These are phyloP conservation scores for Cygnus buccinator DNA, from an alignment of 2,113 vertebrate genomes.

Conservation along the genomic window DNA sequence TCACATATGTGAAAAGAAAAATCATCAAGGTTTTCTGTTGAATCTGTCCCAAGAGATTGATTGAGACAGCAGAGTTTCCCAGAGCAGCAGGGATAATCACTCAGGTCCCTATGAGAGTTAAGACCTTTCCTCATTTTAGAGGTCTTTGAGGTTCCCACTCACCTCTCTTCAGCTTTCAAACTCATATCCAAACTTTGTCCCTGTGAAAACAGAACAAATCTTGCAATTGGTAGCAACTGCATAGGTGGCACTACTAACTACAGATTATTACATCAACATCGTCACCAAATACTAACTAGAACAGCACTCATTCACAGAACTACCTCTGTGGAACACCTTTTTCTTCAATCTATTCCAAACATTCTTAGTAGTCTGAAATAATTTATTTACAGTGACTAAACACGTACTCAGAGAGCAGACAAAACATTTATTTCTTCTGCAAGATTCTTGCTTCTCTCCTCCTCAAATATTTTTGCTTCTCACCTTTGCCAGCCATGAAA, in stretches of 20 bases:
- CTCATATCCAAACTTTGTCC: conserved; percentile 64
- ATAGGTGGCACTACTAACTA: not conserved
- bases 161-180: conserved; percentile 77
- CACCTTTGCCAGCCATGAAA: not conserved
- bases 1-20: not conserved
- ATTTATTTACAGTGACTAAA: not conserved
- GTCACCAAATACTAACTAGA: not conserved
- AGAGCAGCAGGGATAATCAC: not conserved
- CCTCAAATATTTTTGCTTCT: not conserved
- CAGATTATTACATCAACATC: not conserved
- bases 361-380: not conserved
- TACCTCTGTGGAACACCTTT: not conserved
- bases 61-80: not conserved
- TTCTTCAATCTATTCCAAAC: not conserved
- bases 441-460: not conserved
- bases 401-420: not conserved
- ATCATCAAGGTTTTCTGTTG: not conserved
- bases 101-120: not conserved
- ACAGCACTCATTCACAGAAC: not conserved
- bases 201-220: conserved; percentile 60
- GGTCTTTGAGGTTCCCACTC: not conserved
- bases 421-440: not conserved
- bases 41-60: not conserved
- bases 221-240: not conserved
- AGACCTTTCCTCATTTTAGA: not conserved